Percentiles rank a stretch among this genome's conserved stretches.
phyloP scores from a whole-genome alignment of 2,888 invertebrate genomes.

The Ceratothoa steindachneri region DNA sequence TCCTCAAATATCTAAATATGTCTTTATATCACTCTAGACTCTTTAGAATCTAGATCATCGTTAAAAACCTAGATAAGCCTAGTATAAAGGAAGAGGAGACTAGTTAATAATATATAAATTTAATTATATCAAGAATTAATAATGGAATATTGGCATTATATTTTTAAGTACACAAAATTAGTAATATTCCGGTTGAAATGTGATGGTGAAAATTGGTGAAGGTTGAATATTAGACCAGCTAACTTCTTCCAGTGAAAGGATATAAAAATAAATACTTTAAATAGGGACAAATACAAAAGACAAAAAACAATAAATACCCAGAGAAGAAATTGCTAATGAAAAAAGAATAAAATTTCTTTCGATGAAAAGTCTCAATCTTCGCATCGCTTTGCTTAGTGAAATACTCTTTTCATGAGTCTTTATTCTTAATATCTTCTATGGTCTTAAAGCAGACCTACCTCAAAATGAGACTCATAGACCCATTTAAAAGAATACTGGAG shows the following conservation, averaged over 20 bases:
- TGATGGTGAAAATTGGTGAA: too few species aligned
- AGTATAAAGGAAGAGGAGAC: neutral
- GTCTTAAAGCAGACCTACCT: too few species aligned
- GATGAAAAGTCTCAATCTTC: too few species aligned
- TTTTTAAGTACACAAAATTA: neutral
- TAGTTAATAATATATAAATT: neutral
- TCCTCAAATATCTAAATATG: neutral
- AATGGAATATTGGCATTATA: neutral
- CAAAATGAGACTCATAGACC: too few species aligned
- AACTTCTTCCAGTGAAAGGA: conserved; percentile 22
- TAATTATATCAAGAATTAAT: conserved; percentile 19
- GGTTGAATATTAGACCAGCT: conserved; percentile 33
- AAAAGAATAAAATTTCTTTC: neutral
- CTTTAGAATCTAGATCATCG: too few species aligned
- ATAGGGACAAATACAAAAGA: neutral
- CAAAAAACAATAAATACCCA: conserved; percentile 14
- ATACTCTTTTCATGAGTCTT: too few species aligned
- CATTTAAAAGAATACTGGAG: too few species aligned
- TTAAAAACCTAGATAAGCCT: neutral
- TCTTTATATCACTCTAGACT: too few species aligned
- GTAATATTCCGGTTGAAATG: too few species aligned
- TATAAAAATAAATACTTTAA: conserved; percentile 20
- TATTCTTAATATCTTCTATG: too few species aligned
- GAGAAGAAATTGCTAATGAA: neutral
- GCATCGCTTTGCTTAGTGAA: too few species aligned